phyloP scores from a whole-genome alignment of 2,888 invertebrate genomes.

The Cosmia trapezina region DNA sequence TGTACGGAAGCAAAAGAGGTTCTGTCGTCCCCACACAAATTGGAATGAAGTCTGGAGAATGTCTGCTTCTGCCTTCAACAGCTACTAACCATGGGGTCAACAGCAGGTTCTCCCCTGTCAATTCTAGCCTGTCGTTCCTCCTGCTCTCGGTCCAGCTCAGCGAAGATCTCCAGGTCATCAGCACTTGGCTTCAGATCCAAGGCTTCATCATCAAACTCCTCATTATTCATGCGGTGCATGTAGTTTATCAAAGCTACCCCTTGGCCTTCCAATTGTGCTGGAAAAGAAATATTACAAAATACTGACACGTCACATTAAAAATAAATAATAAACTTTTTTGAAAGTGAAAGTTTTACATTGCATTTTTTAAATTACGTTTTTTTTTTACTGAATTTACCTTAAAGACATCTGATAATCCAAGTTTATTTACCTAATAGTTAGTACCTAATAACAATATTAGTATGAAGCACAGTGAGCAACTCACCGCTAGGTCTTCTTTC shows the following conservation, averaged over 20 bases:
- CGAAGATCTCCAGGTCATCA: slow-evolving; percentile 85
- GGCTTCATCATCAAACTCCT: slow-evolving; percentile 67
- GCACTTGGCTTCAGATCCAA: slow-evolving; percentile 81
- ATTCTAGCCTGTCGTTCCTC: slow-evolving; percentile 83
- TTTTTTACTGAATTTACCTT: background rate
- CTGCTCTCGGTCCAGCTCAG: slow-evolving; percentile 81
- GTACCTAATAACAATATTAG: background rate
- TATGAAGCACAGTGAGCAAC: slow-evolving; percentile 12
- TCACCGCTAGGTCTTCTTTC: slow-evolving; percentile 66
- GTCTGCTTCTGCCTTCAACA: background rate
- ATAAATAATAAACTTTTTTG: too few species aligned
- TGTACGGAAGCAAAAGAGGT: background rate
- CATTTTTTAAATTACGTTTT: background rate
- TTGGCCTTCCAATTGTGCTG: slow-evolving; percentile 74
- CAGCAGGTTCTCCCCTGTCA: slow-evolving; percentile 84
- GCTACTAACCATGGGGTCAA: slow-evolving; percentile 83
- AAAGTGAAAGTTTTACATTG: background rate
- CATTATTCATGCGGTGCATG: slow-evolving; percentile 73
- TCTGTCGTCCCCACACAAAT: background rate
- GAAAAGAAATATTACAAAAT: slow-evolving; percentile 5
- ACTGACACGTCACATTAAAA: background rate
- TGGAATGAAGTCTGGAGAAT: background rate
- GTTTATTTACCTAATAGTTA: background rate
- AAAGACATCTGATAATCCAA: background rate
- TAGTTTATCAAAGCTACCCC: slow-evolving; percentile 79